Evolutionary conservation across 2,888 invertebrate genomes (phyloP).

Genomic region (Platycheirus rosarum): DNA sequence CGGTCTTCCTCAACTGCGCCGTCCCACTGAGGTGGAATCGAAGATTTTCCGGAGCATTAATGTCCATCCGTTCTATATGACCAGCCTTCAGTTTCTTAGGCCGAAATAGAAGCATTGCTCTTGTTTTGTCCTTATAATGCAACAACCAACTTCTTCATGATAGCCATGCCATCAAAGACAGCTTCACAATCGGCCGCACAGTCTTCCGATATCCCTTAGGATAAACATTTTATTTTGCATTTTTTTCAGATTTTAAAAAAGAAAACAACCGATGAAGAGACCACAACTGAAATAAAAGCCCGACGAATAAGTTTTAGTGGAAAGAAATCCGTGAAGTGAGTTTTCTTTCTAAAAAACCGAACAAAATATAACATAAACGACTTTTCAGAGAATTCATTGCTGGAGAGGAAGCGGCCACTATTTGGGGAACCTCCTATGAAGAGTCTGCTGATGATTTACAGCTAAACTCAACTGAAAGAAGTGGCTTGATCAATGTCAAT

Average conservation of each 20-base stretch:
- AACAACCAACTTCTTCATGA: too few species aligned
- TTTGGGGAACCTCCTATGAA: slow-evolving; percentile 75
- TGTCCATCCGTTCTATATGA: too few species aligned
- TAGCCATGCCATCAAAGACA: too few species aligned
- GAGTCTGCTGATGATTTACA: slow-evolving; percentile 62
- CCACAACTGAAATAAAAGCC: slow-evolving; percentile 52
- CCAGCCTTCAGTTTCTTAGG: too few species aligned
- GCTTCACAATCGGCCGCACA: too few species aligned
- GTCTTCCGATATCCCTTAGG: too few species aligned
- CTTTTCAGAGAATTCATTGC: slow-evolving; percentile 71
- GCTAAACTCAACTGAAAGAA: slow-evolving; percentile 37
- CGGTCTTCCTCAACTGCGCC: too few species aligned
- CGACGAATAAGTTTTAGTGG: slow-evolving; percentile 75
- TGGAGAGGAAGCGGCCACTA: slow-evolving; percentile 71
- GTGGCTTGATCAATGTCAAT: slow-evolving; percentile 45
- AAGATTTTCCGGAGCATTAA: too few species aligned
- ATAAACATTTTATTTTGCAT: too few species aligned
- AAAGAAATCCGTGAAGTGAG: slow-evolving; percentile 75
- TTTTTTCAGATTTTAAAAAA: slow-evolving; percentile 73
- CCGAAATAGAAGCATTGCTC: too few species aligned
- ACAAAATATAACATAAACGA: not conserved
- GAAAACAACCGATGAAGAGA: slow-evolving; percentile 43
- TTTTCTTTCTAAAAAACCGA: not conserved
- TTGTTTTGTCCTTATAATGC: too few species aligned
- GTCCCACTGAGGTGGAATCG: too few species aligned